Evolutionary conservation across 2,888 invertebrate genomes (phyloP).

Genomic region (Dusona sp.): DNA sequence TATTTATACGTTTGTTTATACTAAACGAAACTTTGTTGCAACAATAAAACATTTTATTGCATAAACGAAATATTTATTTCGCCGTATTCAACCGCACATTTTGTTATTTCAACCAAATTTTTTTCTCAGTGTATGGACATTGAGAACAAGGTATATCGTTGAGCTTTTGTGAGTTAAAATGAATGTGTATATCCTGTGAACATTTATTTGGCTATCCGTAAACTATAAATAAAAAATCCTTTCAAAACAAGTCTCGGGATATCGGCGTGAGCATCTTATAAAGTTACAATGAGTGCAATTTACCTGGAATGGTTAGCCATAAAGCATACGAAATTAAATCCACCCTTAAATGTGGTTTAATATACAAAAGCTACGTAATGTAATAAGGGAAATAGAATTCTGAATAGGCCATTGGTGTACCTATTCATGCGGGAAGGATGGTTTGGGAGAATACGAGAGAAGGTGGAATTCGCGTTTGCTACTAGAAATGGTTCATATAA

Average conservation of each 20-base stretch:
- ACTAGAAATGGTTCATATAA: slow-evolving; percentile 36
- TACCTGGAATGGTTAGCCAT: background rate
- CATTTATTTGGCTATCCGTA: background rate
- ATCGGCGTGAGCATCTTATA: background rate
- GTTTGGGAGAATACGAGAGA: slow-evolving; percentile 23
- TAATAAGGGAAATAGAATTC: slow-evolving; percentile 48
- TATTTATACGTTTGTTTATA: too few relatives aligned
- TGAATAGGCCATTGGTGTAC: slow-evolving; percentile 42
- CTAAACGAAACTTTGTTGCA: too few relatives aligned
- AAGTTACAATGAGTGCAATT: background rate
- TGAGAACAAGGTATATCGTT: too few relatives aligned
- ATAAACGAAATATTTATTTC: too few relatives aligned
- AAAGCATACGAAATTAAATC: slow-evolving; percentile 4
- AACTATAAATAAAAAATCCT: background rate
- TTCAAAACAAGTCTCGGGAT: background rate
- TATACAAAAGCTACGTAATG: slow-evolving; percentile 14
- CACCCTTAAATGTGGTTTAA: background rate
- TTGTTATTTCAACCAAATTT: too few relatives aligned
- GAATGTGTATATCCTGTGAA: too few relatives aligned
- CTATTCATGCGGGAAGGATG: background rate
- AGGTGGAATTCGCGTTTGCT: slow-evolving; percentile 44
- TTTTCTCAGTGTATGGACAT: too few relatives aligned
- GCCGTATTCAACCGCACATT: too few relatives aligned
- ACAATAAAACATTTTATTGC: too few relatives aligned
- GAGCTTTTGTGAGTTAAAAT: too few relatives aligned